Base-by-base conservation (phyloP, 2,888 invertebrate species). In the Gandaritis pyraliata region DNA sequence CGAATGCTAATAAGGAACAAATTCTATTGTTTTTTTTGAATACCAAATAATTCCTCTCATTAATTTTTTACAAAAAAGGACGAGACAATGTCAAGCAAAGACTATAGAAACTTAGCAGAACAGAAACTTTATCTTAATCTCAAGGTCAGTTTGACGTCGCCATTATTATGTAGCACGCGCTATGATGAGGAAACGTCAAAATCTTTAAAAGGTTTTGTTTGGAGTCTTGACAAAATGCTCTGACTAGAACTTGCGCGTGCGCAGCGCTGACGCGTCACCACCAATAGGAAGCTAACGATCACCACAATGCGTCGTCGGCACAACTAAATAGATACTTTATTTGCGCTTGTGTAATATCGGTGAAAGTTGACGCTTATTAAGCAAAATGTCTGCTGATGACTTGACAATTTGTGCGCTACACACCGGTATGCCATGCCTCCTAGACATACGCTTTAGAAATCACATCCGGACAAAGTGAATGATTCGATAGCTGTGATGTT, bases 171-270 rank as follows among this genome's bases (percentile, higher is more conserved):
- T 49, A 50, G 56, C 45, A 39, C 59, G 43, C 59, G 29, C 77
- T 80, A 78, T 80, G 82, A 84, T 77, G 81, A 84, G 85, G 84
- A 88, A 86, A 85, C 77, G 82, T 23, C 23, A 85, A 84, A 78
- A 75, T 78, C 75, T 78, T 77, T n/a, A n/a, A 79, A 76, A 82
- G 86, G 85, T 81, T 11, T 33, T 2, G 23, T 2, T 23, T 5
- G 23, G 6, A 87, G 88, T 88, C 88, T 87, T 87, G 86, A 88
- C 88, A 88, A 90, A 5, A 90, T 88, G 85, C 82, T 81, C 54
- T 77, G 69, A 76, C 43, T 23, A 77, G 69, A 77, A 82, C 39
- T 10, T 76, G 82, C 79, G 78, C 76, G 74, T 72, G 78, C 77
- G 76, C 78, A 23, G n/a, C 78, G 77, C 78, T 82, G 83, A 84